These are phyloP conservation scores for Delia radicum DNA, from an alignment of 1,140 invertebrate species.

Conservation along the genomic window DNA sequence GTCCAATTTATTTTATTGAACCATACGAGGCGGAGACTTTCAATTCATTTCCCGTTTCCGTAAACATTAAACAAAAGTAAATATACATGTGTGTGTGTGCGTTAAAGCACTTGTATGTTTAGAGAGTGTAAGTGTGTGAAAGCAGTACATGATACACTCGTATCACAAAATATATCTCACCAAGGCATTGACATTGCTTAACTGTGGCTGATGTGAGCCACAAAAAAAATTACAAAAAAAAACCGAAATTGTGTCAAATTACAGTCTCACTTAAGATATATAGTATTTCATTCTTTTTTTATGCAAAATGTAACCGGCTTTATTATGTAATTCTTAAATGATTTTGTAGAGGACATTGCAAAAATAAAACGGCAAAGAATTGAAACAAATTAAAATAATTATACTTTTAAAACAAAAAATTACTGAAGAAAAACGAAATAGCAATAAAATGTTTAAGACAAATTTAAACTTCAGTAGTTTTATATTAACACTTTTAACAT, in stretches of 20 bases:
- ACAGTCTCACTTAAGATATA: neutral
- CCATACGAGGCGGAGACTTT: neutral
- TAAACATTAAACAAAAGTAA: neutral
- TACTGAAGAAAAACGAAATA: too few species aligned
- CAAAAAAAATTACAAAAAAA: neutral
- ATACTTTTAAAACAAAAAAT: too few species aligned
- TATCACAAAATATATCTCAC: neutral
- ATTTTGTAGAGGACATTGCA: neutral
- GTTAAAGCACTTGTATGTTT: neutral
- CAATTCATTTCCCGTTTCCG: neutral
- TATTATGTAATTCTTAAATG: neutral
- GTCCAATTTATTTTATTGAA: neutral
- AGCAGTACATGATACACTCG: neutral
- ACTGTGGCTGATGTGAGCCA: neutral
- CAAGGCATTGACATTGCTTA: neutral
- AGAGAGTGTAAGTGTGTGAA: neutral
- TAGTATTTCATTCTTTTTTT: neutral
- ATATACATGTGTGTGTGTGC: neutral
- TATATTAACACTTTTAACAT: too few species aligned
- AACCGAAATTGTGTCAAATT: conserved; percentile 1
- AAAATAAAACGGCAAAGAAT: too few species aligned
- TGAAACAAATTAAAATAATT: too few species aligned
- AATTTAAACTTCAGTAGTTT: too few species aligned
- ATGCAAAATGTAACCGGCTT: neutral
- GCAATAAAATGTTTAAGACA: too few species aligned